Percentiles rank a stretch among this genome's conserved stretches.
Conservation (phyloP, 1,140 invertebrate species). For the Drosophila obscura region DNA sequence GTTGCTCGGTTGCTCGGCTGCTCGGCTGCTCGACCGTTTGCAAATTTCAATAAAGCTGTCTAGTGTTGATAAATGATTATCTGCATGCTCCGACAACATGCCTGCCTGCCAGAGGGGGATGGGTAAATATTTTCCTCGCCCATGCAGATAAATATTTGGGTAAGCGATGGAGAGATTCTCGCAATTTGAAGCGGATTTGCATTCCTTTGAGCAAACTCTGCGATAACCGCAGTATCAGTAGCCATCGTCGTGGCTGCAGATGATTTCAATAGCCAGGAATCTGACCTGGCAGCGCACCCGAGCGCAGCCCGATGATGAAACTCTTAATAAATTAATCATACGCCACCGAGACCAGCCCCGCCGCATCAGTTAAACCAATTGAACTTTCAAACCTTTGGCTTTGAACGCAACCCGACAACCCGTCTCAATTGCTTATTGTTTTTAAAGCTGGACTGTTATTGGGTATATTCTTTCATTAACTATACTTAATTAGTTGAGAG, state of each 20-base stretch:
- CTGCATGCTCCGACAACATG: not conserved
- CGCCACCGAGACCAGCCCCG: conserved; percentile 42
- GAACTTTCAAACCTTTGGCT: conserved; percentile 31
- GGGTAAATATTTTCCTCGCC: conserved; percentile 13
- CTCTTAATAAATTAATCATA: conserved; percentile 68
- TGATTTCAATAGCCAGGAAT: conserved; percentile 35
- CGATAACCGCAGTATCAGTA: too few species aligned
- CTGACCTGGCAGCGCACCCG: not conserved
- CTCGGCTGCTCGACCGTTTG: not conserved
- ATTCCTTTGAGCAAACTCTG: too few species aligned
- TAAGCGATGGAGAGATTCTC: too few species aligned
- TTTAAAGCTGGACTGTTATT: too few species aligned
- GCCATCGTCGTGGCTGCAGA: not conserved
- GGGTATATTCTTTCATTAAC: not conserved
- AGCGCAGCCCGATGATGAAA: conserved; percentile 5
- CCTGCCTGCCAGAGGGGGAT: not conserved
- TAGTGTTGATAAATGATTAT: conserved; percentile 65
- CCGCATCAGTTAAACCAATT: conserved; percentile 32
- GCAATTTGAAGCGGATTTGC: too few species aligned
- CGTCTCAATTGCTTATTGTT: conserved; percentile 20
- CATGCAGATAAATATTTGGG: too few species aligned
- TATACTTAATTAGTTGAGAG: conserved; percentile 18
- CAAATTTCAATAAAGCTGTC: conserved; percentile 73
- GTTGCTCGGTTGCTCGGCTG: not conserved
- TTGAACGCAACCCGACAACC: conserved; percentile 21